Conservation (phyloP, 2,113 vertebrate species). For the Argyrosomus japonicus region DNA sequence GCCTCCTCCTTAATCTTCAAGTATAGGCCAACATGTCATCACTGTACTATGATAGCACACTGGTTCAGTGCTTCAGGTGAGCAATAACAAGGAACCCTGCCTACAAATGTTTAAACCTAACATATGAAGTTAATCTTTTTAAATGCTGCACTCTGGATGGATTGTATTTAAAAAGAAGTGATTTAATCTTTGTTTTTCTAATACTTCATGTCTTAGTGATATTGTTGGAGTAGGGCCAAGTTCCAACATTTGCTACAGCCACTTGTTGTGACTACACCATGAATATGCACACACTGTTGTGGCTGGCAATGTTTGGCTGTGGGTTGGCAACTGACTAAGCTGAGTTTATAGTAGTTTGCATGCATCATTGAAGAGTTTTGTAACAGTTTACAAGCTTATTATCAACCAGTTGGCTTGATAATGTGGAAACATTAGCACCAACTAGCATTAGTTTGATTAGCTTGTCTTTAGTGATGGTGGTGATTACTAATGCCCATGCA, state of each 20-base stretch:
- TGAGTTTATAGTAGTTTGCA: neutral
- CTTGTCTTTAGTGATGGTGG: no score
- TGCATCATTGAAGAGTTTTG: neutral
- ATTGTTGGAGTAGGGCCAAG: neutral
- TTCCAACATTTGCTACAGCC: neutral
- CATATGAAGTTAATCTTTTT: neutral
- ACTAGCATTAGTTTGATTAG: neutral
- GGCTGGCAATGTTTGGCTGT: neutral
- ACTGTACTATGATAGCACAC: neutral
- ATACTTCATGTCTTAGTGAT: neutral
- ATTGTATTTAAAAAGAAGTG: neutral
- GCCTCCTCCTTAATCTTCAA: neutral
- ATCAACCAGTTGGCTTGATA: neutral
- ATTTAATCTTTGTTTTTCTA: neutral
- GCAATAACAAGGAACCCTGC: neutral
- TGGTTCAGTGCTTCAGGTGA: neutral
- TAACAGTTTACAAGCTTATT: no score
- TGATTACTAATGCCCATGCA: no score
- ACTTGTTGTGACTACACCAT: neutral
- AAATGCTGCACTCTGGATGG: neutral
- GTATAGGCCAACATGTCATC: neutral
- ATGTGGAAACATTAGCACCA: neutral
- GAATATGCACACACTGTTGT: neutral
- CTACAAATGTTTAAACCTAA: neutral
- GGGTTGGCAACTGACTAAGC: neutral